Conservation (phyloP, 2,113 vertebrate genomes). For the Carassius gibelio region DNA sequence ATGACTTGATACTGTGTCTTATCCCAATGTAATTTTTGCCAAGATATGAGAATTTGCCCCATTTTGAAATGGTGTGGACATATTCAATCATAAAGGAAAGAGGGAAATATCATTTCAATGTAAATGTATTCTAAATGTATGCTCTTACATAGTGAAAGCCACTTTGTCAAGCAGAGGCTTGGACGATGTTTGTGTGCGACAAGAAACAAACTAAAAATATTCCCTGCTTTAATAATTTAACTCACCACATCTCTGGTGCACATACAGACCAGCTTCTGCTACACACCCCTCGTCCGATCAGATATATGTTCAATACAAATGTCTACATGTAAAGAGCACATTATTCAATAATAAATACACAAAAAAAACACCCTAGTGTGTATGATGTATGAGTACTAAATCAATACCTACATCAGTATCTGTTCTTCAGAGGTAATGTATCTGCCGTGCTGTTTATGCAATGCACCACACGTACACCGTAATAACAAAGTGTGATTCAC, state of each 20-base stretch:
- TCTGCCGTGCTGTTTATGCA: neutral
- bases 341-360: conserved; percentile 25
- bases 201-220: conserved; percentile 19
- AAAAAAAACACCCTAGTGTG: conserved; percentile 5
- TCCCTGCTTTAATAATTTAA: conserved; percentile 10
- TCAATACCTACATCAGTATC: neutral
- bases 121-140: conserved; percentile 6
- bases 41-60: conserved; percentile 23
- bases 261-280: neutral
- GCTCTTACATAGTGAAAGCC: conserved; percentile 14
- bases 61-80: neutral
- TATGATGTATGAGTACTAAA: neutral
- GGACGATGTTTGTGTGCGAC: neutral
- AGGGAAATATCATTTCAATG: neutral
- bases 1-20: conserved; percentile 26
- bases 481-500: neutral
- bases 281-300: neutral
- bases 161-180: neutral
- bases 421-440: conserved; percentile 8
- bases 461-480: conserved; percentile 13
- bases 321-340: neutral
- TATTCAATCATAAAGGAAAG: neutral
- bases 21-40: neutral
- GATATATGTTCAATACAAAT: conserved; percentile 1
- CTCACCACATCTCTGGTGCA: neutral